Conservation (phyloP, 2,113 vertebrate species). For the Dendropsophus ebraccatus region DNA sequence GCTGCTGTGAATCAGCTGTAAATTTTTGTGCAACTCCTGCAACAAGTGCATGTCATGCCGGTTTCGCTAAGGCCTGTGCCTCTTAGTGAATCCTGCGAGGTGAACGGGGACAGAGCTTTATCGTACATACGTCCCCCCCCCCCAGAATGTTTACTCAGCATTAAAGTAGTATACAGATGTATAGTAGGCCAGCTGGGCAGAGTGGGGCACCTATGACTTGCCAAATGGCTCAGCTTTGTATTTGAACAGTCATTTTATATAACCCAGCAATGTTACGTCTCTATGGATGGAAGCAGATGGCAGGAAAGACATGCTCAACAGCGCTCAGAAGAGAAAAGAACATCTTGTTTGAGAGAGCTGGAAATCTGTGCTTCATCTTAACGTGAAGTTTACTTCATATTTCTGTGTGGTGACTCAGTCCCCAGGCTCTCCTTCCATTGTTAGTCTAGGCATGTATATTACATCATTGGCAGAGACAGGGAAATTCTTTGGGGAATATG, state of each 20-base stretch:
- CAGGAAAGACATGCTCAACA: neutral
- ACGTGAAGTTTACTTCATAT: neutral
- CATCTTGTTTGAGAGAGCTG: neutral
- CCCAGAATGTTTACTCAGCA: too few relatives aligned
- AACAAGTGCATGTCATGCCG: too few relatives aligned
- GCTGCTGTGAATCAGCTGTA: too few relatives aligned
- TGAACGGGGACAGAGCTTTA: too few relatives aligned
- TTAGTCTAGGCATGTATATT: too few relatives aligned
- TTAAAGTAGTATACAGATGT: neutral
- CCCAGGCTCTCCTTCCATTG: neutral
- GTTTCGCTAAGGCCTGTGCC: too few relatives aligned
- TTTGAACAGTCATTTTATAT: neutral
- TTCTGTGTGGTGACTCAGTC: neutral
- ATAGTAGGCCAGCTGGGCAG: neutral
- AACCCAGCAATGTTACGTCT: slow-evolving; percentile 9
- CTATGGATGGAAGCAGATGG: slow-evolving; percentile 2
- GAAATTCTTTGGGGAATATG: too few relatives aligned
- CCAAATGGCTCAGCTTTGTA: too few relatives aligned
- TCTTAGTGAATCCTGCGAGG: too few relatives aligned
- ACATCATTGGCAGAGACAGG: too few relatives aligned
- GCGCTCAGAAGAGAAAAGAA: neutral
- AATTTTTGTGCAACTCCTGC: too few relatives aligned
- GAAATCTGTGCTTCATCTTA: neutral
- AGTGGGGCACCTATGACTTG: neutral
- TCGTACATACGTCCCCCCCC: too few relatives aligned